Evolutionary conservation across 2,888 invertebrate species (phyloP), one percentile per base, ranked within the genome.

Genomic region (Megamerina dolium): DNA sequence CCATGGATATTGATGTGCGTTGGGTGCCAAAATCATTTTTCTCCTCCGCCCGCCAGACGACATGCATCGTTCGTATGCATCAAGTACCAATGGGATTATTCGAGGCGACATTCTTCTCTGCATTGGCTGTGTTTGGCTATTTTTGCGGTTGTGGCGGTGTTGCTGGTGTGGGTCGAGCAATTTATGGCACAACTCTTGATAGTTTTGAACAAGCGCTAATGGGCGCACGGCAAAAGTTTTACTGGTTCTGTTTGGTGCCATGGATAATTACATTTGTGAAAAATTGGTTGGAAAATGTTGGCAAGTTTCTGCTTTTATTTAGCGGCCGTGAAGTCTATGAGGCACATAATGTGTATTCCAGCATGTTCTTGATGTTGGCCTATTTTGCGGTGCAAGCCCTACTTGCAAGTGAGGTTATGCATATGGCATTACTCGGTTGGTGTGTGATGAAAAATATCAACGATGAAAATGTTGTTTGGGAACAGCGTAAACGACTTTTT

Each of bases 231-330:
- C 45, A 44, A 19, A 56, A 53, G 46, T 57, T 54, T 42, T 47
- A 53, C 8, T 60, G 59, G 60, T 26, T 59, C 31, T 51, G 48
- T 38, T 51, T 56, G 12, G 37, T 51, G 29, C 60, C 60, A 16
- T 59, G 60, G 60, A 52, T 59, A 46, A 54, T 57, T 48, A 55
- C 51, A 18, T 56, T 55, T 41, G 41, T 21, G 23, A 54, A 52
- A 41, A 49, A 53, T 44, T 59, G 57, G 55, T 36, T 54, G 27
- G 45, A 50, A 41, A 53, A 51, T 41, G 33, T 57, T 39, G 50
- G 43, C 16, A 48, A 51, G 42, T 54, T 53, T 37, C 35, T 56
- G 16, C 32, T 48, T 42, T 34, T 57, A n/a, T 34, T 52, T 46
- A 46, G 46, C 45, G 37, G 36, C 32, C 34, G 13, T 34, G 36